phyloP scores from a whole-genome alignment of 2,797 vertebrate genomes.

The Myripristis murdjan region DNA sequence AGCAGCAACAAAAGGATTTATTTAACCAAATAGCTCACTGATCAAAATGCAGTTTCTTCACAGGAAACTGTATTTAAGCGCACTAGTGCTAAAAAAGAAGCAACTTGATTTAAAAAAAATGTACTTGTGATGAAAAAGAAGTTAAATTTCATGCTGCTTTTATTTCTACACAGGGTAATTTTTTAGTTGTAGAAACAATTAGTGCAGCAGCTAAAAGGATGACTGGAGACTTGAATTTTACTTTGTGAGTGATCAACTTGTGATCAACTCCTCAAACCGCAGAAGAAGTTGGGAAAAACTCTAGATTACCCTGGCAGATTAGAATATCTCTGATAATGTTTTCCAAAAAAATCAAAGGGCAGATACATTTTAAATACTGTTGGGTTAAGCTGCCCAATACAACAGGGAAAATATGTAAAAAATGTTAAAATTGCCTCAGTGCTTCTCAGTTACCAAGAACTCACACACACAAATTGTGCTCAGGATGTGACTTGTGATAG shows the following conservation, averaged over 20 bases:
- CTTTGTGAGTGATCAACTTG: not conserved
- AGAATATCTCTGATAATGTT: not conserved
- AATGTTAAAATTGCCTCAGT: not conserved
- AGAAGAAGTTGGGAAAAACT: not conserved
- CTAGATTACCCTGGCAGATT: not conserved
- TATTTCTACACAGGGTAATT: not conserved
- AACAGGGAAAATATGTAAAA: not conserved
- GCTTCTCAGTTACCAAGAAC: not conserved
- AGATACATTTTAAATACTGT: not conserved
- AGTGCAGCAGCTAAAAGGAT: not conserved
- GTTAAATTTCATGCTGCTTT: not conserved
- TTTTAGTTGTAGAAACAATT: not conserved
- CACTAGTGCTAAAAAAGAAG: too few species aligned
- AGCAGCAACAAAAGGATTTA: not conserved
- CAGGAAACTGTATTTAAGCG: too few species aligned
- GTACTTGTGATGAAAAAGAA: too few species aligned
- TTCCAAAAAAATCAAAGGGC: not conserved
- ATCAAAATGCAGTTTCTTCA: too few species aligned
- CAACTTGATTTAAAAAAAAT: too few species aligned
- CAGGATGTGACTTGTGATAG: not conserved
- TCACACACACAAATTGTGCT: not conserved
- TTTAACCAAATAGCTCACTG: too few species aligned
- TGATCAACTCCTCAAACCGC: slow-evolving; percentile 11
- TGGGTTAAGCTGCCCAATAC: not conserved
- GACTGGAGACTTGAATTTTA: not conserved